These are phyloP conservation scores for Nemurella pictetii DNA, from an alignment of 2,888 invertebrate species.

Conservation along the genomic window DNA sequence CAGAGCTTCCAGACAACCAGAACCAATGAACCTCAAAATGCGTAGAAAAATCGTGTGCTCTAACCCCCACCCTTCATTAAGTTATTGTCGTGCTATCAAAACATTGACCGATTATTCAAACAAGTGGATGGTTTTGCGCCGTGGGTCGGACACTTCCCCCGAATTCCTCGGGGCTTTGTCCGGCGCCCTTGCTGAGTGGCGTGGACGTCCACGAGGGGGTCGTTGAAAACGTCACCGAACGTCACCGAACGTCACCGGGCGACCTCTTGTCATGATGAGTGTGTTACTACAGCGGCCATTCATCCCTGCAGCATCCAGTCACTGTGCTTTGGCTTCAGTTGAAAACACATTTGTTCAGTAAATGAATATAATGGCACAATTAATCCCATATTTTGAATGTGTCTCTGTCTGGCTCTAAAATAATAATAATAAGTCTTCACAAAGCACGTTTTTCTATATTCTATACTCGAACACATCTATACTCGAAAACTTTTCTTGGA, in stretches of 20 bases:
- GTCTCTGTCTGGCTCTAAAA: neutral
- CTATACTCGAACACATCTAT: no score
- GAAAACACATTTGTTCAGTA: neutral
- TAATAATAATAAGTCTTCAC: neutral
- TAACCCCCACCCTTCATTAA: neutral
- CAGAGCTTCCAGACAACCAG: neutral
- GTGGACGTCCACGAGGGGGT: neutral
- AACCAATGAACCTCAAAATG: neutral
- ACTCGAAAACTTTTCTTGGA: neutral
- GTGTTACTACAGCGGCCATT: neutral
- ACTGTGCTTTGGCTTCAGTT: neutral
- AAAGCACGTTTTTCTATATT: no score
- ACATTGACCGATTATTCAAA: neutral
- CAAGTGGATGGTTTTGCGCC: neutral
- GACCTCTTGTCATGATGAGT: neutral
- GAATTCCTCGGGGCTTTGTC: neutral
- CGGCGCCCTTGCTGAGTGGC: neutral
- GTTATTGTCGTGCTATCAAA: neutral
- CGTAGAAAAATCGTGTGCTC: no score
- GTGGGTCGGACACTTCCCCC: neutral
- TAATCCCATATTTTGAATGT: neutral
- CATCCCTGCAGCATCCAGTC: neutral
- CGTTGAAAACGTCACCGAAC: neutral
- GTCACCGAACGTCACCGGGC: neutral
- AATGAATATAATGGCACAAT: neutral